Base-by-base conservation (phyloP, 2,797 vertebrate species). In the Channallabes apus region DNA sequence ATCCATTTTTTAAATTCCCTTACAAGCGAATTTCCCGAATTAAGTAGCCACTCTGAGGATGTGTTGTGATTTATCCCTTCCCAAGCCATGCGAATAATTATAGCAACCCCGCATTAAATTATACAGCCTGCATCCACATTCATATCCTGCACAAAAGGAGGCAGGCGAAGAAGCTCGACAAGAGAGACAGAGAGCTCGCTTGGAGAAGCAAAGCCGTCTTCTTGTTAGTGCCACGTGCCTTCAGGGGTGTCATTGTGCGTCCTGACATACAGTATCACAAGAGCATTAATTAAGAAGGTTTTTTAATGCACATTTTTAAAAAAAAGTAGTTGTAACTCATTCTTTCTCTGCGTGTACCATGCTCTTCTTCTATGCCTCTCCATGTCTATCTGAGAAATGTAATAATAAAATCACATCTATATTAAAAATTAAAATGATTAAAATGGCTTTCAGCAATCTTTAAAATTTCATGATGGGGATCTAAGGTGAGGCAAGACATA, bases 101-200 rank as follows among this genome's bases (percentile, higher is more conserved):
- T 94, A 94, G 92, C 91, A 90, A 90, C 91, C 88, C 88, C 89
- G 94, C 92, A 95, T 95, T 95, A 95, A 94, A 95, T 94, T 93
- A 94, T 93, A 93, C 92, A 93, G 93, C 93, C 91, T 92, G 91
- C 92, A 82, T 92, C 92, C 92, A 91, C 93, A 93, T 92, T 93
- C 93, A 94, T 93, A 92, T 94, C 93, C 93, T 90, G 91, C 88
- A 94, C 93, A 93, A 90, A 94, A 89, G 92, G 89, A 89, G 90
- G 87, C 86, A 88, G 92, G 89, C 87, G 89, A 61, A 38, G 75
- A 24, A 61, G 59, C 18, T 15, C 58, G 56, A 78, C 75, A 51
- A n/a, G 59, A 64, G 4, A 78, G 54, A 82, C 41, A 87, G 73
- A 73, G 35, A 22, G 80, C 77, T 71, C 7, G 29, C 64, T 64